phyloP scores from a whole-genome alignment of 2,797 vertebrate genomes.

The Melanogrammus aeglefinus region DNA sequence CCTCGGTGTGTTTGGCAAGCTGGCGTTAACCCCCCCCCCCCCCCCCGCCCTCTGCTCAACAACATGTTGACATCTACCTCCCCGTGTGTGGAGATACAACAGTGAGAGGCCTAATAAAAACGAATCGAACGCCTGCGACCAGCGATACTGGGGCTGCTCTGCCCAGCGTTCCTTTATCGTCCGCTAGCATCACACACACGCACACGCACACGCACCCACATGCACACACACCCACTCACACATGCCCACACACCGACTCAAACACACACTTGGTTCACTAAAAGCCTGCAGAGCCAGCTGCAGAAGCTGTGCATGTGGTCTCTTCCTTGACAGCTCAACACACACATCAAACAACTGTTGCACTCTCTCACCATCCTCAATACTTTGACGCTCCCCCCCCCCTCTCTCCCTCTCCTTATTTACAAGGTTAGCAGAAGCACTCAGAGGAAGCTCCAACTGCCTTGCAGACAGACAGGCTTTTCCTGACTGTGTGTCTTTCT shows the following conservation, averaged over 20 bases:
- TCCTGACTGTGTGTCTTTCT: too few relatives aligned
- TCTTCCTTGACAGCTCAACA: slow-evolving; percentile 52
- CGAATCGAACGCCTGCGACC: too few relatives aligned
- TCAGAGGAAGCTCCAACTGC: slow-evolving; percentile 39
- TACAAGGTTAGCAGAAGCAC: slow-evolving; percentile 32
- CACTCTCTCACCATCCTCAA: slow-evolving; percentile 21
- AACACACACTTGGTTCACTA: not conserved
- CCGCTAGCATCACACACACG: not conserved
- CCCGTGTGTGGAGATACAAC: not conserved
- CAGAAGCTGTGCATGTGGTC: slow-evolving; percentile 48
- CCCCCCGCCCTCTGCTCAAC: not conserved
- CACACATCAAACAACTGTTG: slow-evolving; percentile 64
- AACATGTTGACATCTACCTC: too few relatives aligned
- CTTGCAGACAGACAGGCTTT: slow-evolving; percentile 26
- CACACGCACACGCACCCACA: slow-evolving; percentile 3
- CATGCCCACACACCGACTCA: not conserved
- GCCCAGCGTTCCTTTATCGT: too few relatives aligned
- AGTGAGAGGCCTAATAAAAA: too few relatives aligned
- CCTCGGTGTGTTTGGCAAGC: slow-evolving; percentile 54
- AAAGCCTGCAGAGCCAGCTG: not conserved
- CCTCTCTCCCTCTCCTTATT: not conserved
- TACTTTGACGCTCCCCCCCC: not conserved
- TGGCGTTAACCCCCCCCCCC: slow-evolving; percentile 61
- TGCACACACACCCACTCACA: not conserved
- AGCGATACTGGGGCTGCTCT: too few relatives aligned